Conservation (phyloP, 2,888 invertebrate species). For the Amaurobius ferox region DNA sequence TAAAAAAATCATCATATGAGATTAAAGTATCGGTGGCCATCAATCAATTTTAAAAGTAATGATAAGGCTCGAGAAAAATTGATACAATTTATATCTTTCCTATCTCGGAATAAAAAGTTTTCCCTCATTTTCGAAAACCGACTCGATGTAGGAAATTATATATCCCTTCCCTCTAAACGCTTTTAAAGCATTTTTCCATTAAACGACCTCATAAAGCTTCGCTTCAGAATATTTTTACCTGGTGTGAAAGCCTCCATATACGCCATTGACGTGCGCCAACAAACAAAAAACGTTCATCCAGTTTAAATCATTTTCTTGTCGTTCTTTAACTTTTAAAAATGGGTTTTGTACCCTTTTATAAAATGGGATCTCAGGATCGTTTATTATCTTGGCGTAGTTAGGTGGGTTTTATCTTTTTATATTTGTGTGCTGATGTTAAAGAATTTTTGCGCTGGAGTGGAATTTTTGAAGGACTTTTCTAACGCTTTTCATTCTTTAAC, state of each 20-base stretch:
- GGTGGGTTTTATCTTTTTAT: neutral
- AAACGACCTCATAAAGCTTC: neutral
- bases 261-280: neutral
- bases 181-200: neutral
- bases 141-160: neutral
- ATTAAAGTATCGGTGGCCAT: neutral
- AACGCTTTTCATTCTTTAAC: neutral
- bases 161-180: too few species aligned
- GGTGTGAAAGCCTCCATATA: neutral
- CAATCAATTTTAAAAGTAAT: neutral
- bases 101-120: neutral
- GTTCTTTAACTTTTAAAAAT: constrained; percentile 4
- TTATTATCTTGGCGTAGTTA: neutral
- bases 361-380: neutral
- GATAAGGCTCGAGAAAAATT: neutral
- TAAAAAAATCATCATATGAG: too few species aligned
- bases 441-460: neutral
- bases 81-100: neutral
- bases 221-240: neutral
- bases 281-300: neutral
- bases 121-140: neutral
- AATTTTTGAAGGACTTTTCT: neutral
- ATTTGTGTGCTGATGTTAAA: neutral
- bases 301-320: constrained; percentile 15
- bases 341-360: neutral